These are phyloP conservation scores for Macroteleia sp. DNA, from an alignment of 2,888 invertebrate species.

Conservation along the genomic window DNA sequence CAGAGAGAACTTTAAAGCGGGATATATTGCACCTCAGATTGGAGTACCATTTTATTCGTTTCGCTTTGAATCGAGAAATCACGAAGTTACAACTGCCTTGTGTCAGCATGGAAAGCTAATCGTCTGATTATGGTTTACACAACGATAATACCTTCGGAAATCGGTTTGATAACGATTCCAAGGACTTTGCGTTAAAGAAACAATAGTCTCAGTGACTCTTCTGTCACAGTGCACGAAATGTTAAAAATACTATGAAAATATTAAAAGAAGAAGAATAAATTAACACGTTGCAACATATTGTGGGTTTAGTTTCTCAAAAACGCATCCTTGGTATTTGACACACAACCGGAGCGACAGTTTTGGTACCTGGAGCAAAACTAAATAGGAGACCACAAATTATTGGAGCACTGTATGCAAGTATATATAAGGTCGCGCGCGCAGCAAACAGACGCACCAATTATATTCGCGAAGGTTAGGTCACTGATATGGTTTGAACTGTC, in stretches of 20 bases:
- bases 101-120: background rate
- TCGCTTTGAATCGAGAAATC: background rate
- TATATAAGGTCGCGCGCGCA: slow-evolving; percentile 35
- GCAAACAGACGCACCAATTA: slow-evolving; percentile 59
- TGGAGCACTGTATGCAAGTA: background rate
- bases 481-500: slow-evolving; percentile 57
- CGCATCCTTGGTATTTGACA: slow-evolving; percentile 9
- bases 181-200: no score
- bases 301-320: background rate
- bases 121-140: background rate
- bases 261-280: background rate
- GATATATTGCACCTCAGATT: background rate
- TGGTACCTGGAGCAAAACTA: background rate
- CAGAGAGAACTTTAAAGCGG: slow-evolving; percentile 13
- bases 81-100: background rate
- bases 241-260: background rate
- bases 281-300: background rate
- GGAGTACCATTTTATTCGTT: background rate
- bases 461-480: slow-evolving; percentile 64
- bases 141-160: background rate
- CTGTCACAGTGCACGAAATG: background rate
- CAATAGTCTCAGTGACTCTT: no score
- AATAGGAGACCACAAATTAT: background rate
- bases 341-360: background rate
- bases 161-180: slow-evolving; percentile 4